Base-by-base conservation (phyloP, 2,113 vertebrate genomes). In the Emydocephalus ijimae region DNA sequence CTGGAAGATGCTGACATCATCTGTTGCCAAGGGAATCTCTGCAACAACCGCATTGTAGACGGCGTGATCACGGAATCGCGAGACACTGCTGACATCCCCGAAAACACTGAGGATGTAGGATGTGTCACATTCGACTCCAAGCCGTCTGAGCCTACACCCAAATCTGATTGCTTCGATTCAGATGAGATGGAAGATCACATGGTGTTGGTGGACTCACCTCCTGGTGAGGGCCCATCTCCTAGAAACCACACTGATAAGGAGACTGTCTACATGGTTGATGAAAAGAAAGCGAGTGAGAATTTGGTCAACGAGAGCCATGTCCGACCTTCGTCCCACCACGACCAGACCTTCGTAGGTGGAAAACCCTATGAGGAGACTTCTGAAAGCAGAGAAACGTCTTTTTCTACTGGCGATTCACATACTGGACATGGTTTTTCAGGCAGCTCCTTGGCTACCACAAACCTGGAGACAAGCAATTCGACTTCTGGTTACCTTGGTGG, bases 21-120 rank as follows among this genome's bases (percentile, higher is more conserved):
- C 7, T 93, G 93, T 10, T 93, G 93, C 69, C 87, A 91, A 59
- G 93, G 90, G 5, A 89, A 21, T 39, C 55, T 91, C 54, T 93
- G 93, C 87, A 93, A 93, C 39, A 14, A 57, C 18, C 93, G 90
- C 45, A 93, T 93, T 2, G 56, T 93, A 18, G 56, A 91, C 0
- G 93, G 93, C 0, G n/a, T 45, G 0, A 20, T 93, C 54, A 61
- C 14, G 0, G 45, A 43, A n/a, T 0, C n/a, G 45, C 52, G 0
- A 1, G 29, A 61, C 8, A 0, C 43, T n/a, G 54, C 43, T 1
- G 90, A 91, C 9, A 26, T 10, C 15, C 39, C 54, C 0, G 23
- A 26, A 24, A 2, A 14, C 21, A 6, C 3, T 0, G 86, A 56
- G 12, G 20, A 39, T 1, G 6, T n/a, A 4, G 92, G 52, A 45